Base-by-base conservation (phyloP, 2,113 vertebrate genomes). In the Rhinogobius similis region DNA sequence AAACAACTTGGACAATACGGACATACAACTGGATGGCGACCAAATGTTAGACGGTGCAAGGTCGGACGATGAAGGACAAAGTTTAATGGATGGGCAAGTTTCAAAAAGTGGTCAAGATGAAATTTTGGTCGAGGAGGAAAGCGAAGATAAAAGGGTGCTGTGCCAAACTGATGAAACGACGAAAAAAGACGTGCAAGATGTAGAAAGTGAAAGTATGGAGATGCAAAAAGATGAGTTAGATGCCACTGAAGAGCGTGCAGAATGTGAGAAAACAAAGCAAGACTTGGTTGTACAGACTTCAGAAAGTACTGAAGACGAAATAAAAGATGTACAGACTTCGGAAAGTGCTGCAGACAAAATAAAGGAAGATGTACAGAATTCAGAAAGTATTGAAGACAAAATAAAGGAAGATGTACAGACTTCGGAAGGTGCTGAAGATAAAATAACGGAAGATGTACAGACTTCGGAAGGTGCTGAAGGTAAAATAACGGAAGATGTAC, bases 91-190 rank as follows among this genome's bases (percentile, higher is more conserved):
- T 38, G 5, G 14, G 44, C 36, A 38, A 48, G 41, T 13, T 29
- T 4, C 52, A 5, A 58, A 41, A 69, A 68, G 59, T 14, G 68
- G 12, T 62, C 53, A 73, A 2, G 67, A 84, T 29, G 76, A 75
- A 11, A 13, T 26, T 55, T 13, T 26, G 23, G 52, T 26, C 12
- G 23, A 26, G 12, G 23, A 26, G 50, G 21, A 23, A 0, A 9
- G n/a, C 2, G 50, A 52, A 52, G 23, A 12, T 11, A 24, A 52
- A 24, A 24, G 10, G 1, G 10, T 13, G 52, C 21, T 53, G 0
- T 26, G 23, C 26, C 23, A 26, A 55, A 55, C 11, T 26, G 5
- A 23, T 10, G 21, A 52, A 11, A 1, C 11, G 10, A 4, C 50
- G 13, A 58, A 75, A 16, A 65, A 68, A n/a, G 14, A 77, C 48